These are phyloP conservation scores for Trachelus stipa DNA, from an alignment of 2,888 invertebrate genomes.

Conservation along the genomic window DNA sequence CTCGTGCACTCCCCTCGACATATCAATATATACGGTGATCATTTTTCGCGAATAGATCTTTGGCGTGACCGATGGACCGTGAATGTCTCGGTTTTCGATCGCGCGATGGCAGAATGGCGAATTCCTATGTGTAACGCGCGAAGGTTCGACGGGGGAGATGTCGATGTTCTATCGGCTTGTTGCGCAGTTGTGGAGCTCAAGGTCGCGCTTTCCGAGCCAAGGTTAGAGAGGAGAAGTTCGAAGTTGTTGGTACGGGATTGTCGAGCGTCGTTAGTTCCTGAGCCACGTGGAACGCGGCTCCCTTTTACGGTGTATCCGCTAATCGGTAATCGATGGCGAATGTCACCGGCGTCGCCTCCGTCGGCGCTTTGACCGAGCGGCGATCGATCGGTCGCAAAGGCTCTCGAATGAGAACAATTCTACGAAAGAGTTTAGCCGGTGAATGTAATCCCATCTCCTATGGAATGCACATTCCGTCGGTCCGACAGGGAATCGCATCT, in stretches of 20 bases:
- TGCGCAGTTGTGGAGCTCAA: conserved; percentile 40
- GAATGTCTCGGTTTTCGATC: not conserved
- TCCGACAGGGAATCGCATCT: not conserved
- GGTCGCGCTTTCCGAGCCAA: conserved; percentile 30
- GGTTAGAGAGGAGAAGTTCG: conserved; percentile 15
- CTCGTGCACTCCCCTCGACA: not conserved
- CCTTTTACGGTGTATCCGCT: not conserved
- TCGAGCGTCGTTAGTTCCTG: not conserved
- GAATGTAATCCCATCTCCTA: not conserved
- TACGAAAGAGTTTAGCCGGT: not conserved
- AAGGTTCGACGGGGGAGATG: not conserved
- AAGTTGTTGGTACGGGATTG: not conserved
- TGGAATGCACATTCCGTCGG: not conserved
- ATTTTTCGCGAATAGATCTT: not conserved
- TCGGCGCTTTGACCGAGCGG: not conserved
- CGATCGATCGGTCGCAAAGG: not conserved
- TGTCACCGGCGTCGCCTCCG: not conserved
- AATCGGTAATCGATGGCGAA: not conserved
- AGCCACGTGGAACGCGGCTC: not conserved
- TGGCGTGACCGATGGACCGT: not conserved
- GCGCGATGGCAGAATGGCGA: not conserved
- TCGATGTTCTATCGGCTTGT: conserved; percentile 32
- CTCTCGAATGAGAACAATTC: not conserved
- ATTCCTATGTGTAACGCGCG: not conserved
- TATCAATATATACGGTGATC: not conserved